A percentile compares a stretch with the other conserved stretches of the same genome.
These are phyloP conservation scores for Odobenus rosmarus DNA, from an alignment of 2,113 vertebrate genomes.

Conservation along the genomic window DNA sequence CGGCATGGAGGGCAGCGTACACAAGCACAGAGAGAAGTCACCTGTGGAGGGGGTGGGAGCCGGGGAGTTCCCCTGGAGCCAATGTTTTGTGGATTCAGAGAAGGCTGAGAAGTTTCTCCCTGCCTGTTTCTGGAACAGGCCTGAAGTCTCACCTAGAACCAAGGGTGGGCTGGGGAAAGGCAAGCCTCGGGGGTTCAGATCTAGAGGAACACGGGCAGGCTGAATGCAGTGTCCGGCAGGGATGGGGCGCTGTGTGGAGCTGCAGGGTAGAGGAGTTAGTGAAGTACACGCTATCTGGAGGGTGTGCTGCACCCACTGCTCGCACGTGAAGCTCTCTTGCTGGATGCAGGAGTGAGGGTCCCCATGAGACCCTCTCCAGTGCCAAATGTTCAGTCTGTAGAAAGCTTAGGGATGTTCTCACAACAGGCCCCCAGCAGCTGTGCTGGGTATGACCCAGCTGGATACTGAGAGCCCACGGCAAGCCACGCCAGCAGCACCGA, in stretches of 20 bases:
- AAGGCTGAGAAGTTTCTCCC: neutral
- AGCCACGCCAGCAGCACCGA: fast-evolving
- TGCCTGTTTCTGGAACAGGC: neutral
- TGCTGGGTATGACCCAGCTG: neutral
- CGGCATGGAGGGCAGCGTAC: fast-evolving
- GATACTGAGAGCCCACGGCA: too few relatives aligned
- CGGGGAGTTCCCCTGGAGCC: fast-evolving
- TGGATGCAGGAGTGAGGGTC: neutral
- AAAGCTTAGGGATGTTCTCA: neutral
- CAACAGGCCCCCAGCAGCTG: neutral
- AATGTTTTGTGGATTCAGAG: neutral
- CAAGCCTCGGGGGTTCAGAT: fast-evolving
- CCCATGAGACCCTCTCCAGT: neutral
- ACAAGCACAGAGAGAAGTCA: fast-evolving
- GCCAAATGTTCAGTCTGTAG: neutral
- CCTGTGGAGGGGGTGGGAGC: neutral
- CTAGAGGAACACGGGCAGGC: neutral
- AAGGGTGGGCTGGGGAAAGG: neutral
- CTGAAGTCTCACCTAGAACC: neutral
- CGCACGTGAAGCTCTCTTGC: neutral
- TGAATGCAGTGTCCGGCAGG: neutral
- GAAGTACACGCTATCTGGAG: neutral
- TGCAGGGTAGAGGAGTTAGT: fast-evolving
- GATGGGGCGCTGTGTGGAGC: neutral
- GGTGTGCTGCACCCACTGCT: neutral